Evolutionary conservation across 2,797 vertebrate species (phyloP).

Genomic region (Masticophis lateralis): DNA sequence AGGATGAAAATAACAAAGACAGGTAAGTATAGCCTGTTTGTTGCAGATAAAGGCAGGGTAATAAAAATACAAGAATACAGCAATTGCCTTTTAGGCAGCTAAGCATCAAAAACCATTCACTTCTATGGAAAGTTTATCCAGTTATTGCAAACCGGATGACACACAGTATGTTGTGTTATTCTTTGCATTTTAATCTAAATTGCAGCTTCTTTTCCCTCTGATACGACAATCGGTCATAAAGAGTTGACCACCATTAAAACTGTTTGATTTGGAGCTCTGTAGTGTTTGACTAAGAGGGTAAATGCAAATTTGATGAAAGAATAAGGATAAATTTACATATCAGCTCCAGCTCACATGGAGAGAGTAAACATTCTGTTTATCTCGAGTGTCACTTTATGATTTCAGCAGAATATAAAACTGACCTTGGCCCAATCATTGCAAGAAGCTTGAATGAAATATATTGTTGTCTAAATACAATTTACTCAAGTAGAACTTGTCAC

Average conservation of each 20-base stretch:
- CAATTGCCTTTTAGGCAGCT: constrained; percentile 82
- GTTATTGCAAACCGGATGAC: constrained; percentile 87
- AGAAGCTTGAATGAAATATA: constrained; percentile 90
- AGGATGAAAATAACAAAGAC: constrained; percentile 50
- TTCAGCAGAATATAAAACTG: constrained; percentile 98
- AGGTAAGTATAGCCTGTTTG: constrained; percentile 77
- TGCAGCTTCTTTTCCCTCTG: constrained; percentile 83
- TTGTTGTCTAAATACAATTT: constrained; percentile 88
- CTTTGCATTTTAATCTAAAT: constrained; percentile 96
- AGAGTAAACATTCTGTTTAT: constrained; percentile 99
- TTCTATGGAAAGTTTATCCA: constrained; percentile 90
- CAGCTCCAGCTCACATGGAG: constrained; percentile 97
- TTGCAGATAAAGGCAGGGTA: constrained; percentile 87
- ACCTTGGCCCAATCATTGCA: constrained; percentile 92
- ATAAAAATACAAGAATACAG: constrained; percentile 77
- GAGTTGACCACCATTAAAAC: constrained; percentile 97
- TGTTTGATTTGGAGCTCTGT: constrained; percentile 99
- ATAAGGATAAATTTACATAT: constrained; percentile 99
- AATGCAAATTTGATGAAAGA: constrained; percentile 99
- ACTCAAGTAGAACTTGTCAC: constrained; percentile 89
- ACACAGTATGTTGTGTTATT: constrained; percentile 79
- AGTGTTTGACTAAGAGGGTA: constrained; percentile 99
- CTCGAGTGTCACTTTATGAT: constrained; percentile 99
- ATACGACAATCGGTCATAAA: constrained; percentile 96
- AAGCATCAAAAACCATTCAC: constrained; percentile 87